Percentiles rank a stretch among this genome's conserved stretches.
Evolutionary conservation across 2,888 invertebrate genomes (phyloP).

Genomic region (Polydesmus complanatus): DNA sequence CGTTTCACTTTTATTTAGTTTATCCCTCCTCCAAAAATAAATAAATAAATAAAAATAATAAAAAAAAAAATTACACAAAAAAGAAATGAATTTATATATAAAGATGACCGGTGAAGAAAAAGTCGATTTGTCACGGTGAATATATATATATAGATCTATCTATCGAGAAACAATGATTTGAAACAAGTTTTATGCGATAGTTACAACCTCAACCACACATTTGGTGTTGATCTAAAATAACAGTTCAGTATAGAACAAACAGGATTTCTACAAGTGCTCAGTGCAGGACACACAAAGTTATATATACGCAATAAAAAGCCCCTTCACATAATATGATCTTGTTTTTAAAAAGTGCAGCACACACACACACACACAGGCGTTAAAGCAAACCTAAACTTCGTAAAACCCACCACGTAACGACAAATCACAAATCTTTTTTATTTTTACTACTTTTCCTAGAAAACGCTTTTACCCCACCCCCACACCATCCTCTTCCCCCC

Average conservation of each 20-base stretch:
- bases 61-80: too few species aligned
- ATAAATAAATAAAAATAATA: neutral
- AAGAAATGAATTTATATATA: too few species aligned
- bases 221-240: neutral
- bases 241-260: neutral
- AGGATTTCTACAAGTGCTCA: neutral
- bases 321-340: neutral
- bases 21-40: too few species aligned
- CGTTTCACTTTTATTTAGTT: too few species aligned
- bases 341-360: neutral
- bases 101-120: too few species aligned
- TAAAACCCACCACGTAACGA: neutral
- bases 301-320: neutral
- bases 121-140: neutral
- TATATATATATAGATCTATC: too few species aligned
- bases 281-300: neutral
- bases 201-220: neutral
- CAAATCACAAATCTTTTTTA: neutral
- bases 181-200: neutral
- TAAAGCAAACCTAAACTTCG: neutral
- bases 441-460: neutral
- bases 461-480: neutral
- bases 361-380: neutral
- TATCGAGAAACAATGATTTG: neutral
- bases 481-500: too few species aligned